Evolutionary conservation across 2,888 invertebrate species (phyloP).

Genomic region (Nephrocerus scutellatus): DNA sequence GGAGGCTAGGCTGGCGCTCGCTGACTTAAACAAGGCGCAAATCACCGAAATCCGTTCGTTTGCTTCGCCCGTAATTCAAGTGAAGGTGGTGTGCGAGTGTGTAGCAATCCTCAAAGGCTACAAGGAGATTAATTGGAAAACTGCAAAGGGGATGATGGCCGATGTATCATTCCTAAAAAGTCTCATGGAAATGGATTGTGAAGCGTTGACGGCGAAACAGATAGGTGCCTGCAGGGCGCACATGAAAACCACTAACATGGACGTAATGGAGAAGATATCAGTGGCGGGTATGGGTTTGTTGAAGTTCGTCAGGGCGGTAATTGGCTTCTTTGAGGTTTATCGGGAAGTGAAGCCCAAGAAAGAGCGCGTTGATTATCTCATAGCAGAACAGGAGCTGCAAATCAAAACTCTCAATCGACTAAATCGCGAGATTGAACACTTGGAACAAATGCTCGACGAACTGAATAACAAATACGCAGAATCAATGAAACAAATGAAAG

Average conservation of each 20-base stretch:
- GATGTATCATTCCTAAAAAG: constrained; percentile 75
- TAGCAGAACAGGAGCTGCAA: constrained; percentile 59
- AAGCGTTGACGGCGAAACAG: constrained; percentile 64
- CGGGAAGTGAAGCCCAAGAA: constrained; percentile 80
- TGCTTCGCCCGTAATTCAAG: constrained; percentile 83
- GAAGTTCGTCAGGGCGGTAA: constrained; percentile 77
- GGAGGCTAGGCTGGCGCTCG: constrained; percentile 69
- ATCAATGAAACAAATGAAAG: constrained; percentile 57
- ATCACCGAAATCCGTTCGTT: constrained; percentile 90
- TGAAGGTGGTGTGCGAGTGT: constrained; percentile 85
- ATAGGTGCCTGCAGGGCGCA: constrained; percentile 64
- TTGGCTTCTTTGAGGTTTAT: constrained; percentile 83
- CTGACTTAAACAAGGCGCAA: constrained; percentile 79
- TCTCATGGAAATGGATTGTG: constrained; percentile 80
- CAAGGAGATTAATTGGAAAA: constrained; percentile 84
- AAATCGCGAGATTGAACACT: constrained; percentile 62
- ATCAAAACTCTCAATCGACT: constrained; percentile 62
- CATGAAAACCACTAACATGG: constrained; percentile 63
- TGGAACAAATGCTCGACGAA: constrained; percentile 63
- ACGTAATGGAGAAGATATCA: constrained; percentile 78
- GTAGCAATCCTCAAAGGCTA: constrained; percentile 76
- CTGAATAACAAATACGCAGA: constrained; percentile 69
- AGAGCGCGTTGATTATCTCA: constrained; percentile 71
- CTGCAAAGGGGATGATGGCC: constrained; percentile 86
- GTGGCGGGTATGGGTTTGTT: constrained; percentile 79